These are phyloP conservation scores for Caenorhabditis sp. DNA, from an alignment of 2,888 invertebrate species.

Conservation along the genomic window DNA sequence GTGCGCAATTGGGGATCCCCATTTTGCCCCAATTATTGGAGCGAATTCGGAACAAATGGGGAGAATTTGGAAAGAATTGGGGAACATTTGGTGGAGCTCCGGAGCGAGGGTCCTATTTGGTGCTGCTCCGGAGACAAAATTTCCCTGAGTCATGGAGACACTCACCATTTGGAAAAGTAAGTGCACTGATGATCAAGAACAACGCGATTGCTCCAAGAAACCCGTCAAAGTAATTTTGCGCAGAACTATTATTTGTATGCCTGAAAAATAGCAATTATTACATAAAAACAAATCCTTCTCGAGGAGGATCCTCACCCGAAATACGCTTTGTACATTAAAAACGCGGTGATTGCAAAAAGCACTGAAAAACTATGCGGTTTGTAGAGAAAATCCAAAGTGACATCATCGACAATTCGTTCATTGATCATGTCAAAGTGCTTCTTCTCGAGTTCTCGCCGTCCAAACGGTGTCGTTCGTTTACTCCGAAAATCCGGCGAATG, in stretches of 20 bases:
- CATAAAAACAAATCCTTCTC: constrained; percentile 69
- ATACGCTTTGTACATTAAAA: constrained; percentile 91
- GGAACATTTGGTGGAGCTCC: no score
- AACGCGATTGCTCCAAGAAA: constrained; percentile 91
- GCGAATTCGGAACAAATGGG: no score
- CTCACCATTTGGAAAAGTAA: constrained; percentile 93
- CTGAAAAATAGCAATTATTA: background rate
- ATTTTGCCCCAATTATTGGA: no score
- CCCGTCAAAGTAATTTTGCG: constrained; percentile 88
- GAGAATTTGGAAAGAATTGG: no score
- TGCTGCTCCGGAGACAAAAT: no score
- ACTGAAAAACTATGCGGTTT: constrained; percentile 95
- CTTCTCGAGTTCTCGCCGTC: constrained; percentile 51
- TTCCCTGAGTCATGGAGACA: no score
- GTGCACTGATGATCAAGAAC: constrained; percentile 91
- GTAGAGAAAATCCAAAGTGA: constrained; percentile 94
- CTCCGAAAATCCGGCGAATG: constrained; percentile 11
- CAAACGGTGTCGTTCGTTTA: background rate
- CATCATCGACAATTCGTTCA: constrained; percentile 93
- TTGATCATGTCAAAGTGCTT: constrained; percentile 74
- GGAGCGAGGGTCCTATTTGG: no score
- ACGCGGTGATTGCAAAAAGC: constrained; percentile 84
- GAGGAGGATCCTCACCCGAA: constrained; percentile 86
- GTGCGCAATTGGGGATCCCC: no score
- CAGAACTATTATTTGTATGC: constrained; percentile 77